Base-by-base conservation (phyloP, 2,797 vertebrate genomes). In the Esox lucius region DNA sequence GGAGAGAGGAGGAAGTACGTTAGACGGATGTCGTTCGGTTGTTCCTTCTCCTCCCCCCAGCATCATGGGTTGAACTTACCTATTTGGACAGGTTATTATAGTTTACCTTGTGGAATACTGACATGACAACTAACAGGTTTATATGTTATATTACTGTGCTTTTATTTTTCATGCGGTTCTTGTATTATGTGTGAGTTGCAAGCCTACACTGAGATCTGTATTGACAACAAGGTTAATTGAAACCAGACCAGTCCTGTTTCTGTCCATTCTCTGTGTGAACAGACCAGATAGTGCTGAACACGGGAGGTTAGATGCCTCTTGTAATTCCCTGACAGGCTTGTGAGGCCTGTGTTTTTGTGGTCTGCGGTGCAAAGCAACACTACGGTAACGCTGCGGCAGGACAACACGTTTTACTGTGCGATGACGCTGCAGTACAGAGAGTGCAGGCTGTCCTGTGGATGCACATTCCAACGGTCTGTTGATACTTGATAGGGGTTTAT, bases 41-140 rank as follows among this genome's bases (percentile, higher is more conserved):
- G 33, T 39, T 53, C 48, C 59, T 48, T 75, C 35, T 46, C 73
- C 33, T n/a, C 61, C 68, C 46, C 33, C 39, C n/a, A 12, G 12
- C 9, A 46, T 46, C 42, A 1, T 26, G 28, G 1, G 6, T 62
- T 17, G 7, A 59, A 22, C n/a, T 6, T 53, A n/a, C 15, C 19
- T 15, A 56, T 56, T 7, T n/a, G 51, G 51, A n/a, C 9, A 17
- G 56, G 51, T 56, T 9, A n/a, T 56, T 5, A n/a, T n/a, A 51
- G 6, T 56, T n/a, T 56, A 5, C 19, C 7, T 22, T 56, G 2
- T n/a, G 51, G 6, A 56, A 56, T 22, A 53, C 19, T 19, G 51
- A 17, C 13, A n/a, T n/a, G 39, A 42, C 9, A 42, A 42, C 28
- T 31, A 3, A 31, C 3, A 1, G 28, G 5, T 51, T 17, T 19